Percentiles rank a stretch among this genome's conserved stretches.
Conservation (phyloP, 2,888 invertebrate genomes). For the Acholoe squamosa region DNA sequence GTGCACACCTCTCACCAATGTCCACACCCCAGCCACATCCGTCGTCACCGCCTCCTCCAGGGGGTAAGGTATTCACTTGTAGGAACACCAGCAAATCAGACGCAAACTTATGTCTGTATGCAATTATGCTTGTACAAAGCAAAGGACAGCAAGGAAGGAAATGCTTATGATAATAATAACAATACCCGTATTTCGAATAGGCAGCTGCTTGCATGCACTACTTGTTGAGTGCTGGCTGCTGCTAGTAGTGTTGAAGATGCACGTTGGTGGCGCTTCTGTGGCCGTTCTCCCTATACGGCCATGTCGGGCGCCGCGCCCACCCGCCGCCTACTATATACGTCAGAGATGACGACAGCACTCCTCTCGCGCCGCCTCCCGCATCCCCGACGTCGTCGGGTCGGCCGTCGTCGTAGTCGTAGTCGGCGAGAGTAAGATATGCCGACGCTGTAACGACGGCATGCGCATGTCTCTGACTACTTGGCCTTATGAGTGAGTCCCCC, state of each 20-base stretch:
- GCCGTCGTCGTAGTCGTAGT: constrained; percentile 56
- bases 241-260: neutral
- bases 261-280: neutral
- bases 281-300: constrained; percentile 40
- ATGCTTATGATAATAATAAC: neutral
- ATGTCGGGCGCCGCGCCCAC: constrained; percentile 36
- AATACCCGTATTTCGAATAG: constrained; percentile 34
- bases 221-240: constrained; percentile 50
- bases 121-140: neutral
- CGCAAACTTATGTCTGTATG: neutral
- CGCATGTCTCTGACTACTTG: constrained; percentile 23
- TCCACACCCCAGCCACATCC: neutral
- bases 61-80: neutral
- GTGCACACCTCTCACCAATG: neutral
- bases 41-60: neutral
- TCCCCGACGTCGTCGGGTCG: constrained; percentile 22
- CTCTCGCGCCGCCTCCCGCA: constrained; percentile 29
- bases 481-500: neutral
- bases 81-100: neutral
- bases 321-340: constrained; percentile 31
- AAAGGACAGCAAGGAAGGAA: neutral
- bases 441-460: constrained; percentile 47
- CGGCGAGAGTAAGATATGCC: constrained; percentile 49
- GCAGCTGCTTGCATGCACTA: neutral
- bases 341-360: constrained; percentile 58